phyloP scores from a whole-genome alignment of 2,797 vertebrate genomes.

The Notamacropus eugenii region DNA sequence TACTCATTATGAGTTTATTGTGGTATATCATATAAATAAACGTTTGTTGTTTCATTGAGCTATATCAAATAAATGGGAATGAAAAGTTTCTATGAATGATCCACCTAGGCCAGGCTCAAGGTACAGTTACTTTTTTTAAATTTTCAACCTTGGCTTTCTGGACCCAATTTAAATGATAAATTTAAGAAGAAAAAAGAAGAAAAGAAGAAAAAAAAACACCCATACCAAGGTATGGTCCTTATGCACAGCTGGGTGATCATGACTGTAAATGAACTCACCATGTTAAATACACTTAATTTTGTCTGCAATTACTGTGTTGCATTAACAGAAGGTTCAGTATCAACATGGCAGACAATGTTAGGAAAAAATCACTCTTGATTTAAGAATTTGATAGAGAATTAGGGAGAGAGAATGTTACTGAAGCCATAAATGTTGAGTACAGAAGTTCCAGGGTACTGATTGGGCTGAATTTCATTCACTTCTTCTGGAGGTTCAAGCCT shows the following conservation, averaged over 20 bases:
- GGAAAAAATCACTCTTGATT: conserved; percentile 40
- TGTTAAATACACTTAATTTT: conserved; percentile 43
- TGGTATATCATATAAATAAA: neutral
- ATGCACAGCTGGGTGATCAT: neutral
- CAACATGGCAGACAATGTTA: neutral
- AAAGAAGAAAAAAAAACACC: neutral
- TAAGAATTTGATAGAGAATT: conserved; percentile 48
- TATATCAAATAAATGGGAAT: neutral
- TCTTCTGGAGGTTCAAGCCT: conserved; percentile 11
- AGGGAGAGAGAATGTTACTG: neutral
- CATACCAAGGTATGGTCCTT: neutral
- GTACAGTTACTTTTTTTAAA: neutral
- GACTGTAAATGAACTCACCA: conserved; percentile 20
- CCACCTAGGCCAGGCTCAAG: neutral
- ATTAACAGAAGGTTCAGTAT: conserved; percentile 36
- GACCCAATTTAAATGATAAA: conserved; percentile 12
- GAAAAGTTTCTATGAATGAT: conserved; percentile 13
- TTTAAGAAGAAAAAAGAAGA: conserved; percentile 7
- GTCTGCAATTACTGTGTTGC: conserved; percentile 38
- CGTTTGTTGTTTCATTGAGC: conserved; percentile 40
- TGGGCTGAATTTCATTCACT: conserved; percentile 46
- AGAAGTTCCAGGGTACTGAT: conserved; percentile 25
- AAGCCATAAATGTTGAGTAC: neutral
- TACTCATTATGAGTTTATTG: neutral
- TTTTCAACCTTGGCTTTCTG: neutral